Evolutionary conservation across 2,113 vertebrate genomes (phyloP).

Genomic region (Triplophysa tibetana): DNA sequence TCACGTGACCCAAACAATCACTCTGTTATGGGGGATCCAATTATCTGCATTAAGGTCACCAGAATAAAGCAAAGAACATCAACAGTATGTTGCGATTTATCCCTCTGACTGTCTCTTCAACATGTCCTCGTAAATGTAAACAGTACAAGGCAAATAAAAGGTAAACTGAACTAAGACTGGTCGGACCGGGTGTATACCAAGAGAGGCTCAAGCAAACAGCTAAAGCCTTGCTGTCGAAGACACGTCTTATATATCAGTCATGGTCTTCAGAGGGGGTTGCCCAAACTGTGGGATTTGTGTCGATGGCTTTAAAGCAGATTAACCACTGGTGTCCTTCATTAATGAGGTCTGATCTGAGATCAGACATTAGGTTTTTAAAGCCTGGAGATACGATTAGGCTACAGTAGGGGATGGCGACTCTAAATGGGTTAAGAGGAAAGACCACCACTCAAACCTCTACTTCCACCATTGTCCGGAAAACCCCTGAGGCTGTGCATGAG

Average conservation of each 20-base stretch:
- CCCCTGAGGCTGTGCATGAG: conserved; percentile 25
- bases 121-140: not conserved
- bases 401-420: not conserved
- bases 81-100: not conserved
- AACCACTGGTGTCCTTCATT: not conserved
- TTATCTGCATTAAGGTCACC: conserved; percentile 5
- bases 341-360: not conserved
- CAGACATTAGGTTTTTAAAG: not conserved
- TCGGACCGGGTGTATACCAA: not conserved
- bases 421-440: not conserved
- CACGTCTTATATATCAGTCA: not conserved
- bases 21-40: not conserved
- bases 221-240: not conserved
- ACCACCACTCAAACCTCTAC: not conserved
- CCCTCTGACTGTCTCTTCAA: not conserved
- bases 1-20: not conserved
- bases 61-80: conserved; percentile 14
- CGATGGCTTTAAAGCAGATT: not conserved
- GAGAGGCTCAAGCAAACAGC: not conserved
- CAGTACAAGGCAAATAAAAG: not conserved
- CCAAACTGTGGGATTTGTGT: conserved; percentile 7
- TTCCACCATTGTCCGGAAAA: not conserved
- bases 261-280: not conserved
- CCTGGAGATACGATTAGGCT: not conserved
- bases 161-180: not conserved